These are phyloP conservation scores for Lasioglossum malachurum DNA, from an alignment of 2,888 invertebrate species.

Conservation along the genomic window DNA sequence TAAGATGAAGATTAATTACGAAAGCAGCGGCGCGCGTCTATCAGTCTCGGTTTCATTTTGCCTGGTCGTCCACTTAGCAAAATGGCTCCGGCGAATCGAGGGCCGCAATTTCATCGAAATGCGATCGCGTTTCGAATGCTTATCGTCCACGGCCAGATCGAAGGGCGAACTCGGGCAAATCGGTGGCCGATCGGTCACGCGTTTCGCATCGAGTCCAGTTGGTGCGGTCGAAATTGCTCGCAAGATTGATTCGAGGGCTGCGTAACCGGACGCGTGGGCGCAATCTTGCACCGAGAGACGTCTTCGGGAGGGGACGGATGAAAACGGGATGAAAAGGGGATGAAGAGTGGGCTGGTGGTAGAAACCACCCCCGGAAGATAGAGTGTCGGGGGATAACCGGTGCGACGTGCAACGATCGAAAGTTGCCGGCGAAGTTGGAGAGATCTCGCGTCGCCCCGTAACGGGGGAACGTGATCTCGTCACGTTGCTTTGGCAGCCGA, in stretches of 20 bases:
- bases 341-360: background rate
- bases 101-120: background rate
- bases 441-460: conserved; percentile 9
- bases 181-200: conserved; percentile 4
- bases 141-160: background rate
- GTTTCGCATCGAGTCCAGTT: background rate
- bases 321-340: background rate
- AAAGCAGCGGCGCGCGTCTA: background rate
- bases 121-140: conserved; percentile 3
- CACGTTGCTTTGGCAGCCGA: conserved; percentile 23
- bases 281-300: background rate
- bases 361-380: background rate
- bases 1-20: background rate
- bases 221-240: conserved; percentile 18
- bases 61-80: background rate
- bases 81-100: background rate
- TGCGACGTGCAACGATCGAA: conserved; percentile 20
- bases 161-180: background rate
- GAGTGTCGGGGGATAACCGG: background rate
- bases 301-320: background rate
- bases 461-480: conserved; percentile 38
- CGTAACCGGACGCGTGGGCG: conserved; percentile 2
- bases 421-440: conserved; percentile 21
- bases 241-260: conserved; percentile 23
- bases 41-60: background rate